Conservation (phyloP, 2,888 invertebrate species). For the Dasysyrphus tricinctus region DNA sequence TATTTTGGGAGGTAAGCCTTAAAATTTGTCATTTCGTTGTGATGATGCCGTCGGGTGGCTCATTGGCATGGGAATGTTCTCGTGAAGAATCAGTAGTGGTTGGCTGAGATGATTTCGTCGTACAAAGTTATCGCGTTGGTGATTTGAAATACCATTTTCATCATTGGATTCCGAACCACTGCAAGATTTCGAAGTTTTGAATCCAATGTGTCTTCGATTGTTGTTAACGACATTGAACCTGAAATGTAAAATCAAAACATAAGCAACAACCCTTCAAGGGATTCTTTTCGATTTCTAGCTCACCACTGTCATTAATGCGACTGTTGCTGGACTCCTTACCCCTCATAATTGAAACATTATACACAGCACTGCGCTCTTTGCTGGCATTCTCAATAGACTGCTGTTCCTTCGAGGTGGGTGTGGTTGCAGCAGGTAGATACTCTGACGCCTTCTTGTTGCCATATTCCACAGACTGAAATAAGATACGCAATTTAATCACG, state of each 20-base stretch:
- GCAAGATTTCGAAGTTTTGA: too few relatives aligned
- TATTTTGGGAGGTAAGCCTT: slow-evolving; percentile 61
- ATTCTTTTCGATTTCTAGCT: slow-evolving; percentile 57
- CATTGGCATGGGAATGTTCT: slow-evolving; percentile 89
- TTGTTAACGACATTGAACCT: too few relatives aligned
- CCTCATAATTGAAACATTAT: slow-evolving; percentile 80
- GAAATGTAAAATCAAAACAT: too few relatives aligned
- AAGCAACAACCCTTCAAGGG: too few relatives aligned
- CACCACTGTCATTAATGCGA: slow-evolving; percentile 82
- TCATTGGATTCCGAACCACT: too few relatives aligned
- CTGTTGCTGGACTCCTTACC: slow-evolving; percentile 82
- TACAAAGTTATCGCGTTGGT: slow-evolving; percentile 78
- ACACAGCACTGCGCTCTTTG: slow-evolving; percentile 80
- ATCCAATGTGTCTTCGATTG: too few relatives aligned
- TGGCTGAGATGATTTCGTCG: slow-evolving; percentile 81
- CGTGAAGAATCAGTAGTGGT: slow-evolving; percentile 83
- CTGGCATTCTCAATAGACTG: too few relatives aligned
- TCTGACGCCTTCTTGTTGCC: slow-evolving; percentile 77
- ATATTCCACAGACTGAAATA: slow-evolving; percentile 83
- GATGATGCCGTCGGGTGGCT: slow-evolving; percentile 85
- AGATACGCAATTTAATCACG: slow-evolving; percentile 81
- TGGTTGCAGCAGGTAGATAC: slow-evolving; percentile 76
- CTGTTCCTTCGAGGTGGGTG: slow-evolving; percentile 79
- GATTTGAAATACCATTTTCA: slow-evolving; percentile 83
- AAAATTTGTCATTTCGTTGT: slow-evolving; percentile 77